Evolutionary conservation across 2,888 invertebrate species (phyloP).

Genomic region (Euphydryas editha): DNA sequence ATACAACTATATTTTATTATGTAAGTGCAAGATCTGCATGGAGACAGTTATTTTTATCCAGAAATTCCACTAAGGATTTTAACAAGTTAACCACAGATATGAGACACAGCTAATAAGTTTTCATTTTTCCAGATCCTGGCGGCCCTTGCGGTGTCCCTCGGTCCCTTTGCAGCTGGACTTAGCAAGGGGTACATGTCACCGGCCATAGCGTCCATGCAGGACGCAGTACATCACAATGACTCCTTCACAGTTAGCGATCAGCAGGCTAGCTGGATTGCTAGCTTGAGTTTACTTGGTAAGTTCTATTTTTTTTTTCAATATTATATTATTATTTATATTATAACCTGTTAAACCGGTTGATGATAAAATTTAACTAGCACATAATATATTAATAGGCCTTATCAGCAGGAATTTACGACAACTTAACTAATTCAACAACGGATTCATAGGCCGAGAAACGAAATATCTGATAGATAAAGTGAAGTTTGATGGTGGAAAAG

Average conservation of each 20-base stretch:
- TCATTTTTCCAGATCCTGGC: constrained; percentile 87
- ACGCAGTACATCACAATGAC: constrained; percentile 64
- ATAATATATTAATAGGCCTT: too few species aligned
- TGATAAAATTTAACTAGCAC: too few species aligned
- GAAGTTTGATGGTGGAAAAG: too few species aligned
- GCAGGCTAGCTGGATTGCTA: constrained; percentile 92
- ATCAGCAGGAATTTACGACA: too few species aligned
- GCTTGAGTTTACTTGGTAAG: constrained; percentile 86
- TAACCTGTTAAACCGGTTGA: background rate
- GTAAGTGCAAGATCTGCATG: too few species aligned
- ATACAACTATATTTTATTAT: too few species aligned
- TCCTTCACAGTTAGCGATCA: constrained; percentile 86
- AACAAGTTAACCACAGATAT: too few species aligned
- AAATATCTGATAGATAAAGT: too few species aligned
- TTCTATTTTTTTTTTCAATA: constrained; percentile 20
- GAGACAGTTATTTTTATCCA: too few species aligned
- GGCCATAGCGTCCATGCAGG: constrained; percentile 90
- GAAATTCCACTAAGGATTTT: too few species aligned
- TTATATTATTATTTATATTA: background rate
- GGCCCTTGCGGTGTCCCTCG: constrained; percentile 90
- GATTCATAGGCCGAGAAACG: too few species aligned
- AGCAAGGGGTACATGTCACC: constrained; percentile 93
- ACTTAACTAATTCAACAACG: too few species aligned
- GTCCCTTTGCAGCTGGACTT: constrained; percentile 90
- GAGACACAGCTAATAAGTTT: background rate